Evolutionary conservation across 2,797 vertebrate genomes (phyloP), one percentile per base, ranked within the genome.

Genomic region (Emys orbicularis): DNA sequence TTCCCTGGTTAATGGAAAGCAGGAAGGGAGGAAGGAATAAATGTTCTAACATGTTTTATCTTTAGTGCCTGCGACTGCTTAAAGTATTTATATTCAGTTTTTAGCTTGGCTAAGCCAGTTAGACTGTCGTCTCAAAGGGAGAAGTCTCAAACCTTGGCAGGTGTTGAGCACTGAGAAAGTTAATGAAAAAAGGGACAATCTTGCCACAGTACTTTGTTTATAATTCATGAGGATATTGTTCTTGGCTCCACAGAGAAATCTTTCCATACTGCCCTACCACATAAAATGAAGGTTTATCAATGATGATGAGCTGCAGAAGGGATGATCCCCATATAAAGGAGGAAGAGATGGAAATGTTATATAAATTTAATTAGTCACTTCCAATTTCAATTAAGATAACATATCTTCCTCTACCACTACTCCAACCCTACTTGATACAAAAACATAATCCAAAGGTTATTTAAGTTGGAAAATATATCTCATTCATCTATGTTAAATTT

Each of bases 11-110:
- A 72, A 72, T 41, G 19, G 87, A 92, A 52, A 92, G 2, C 86
- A 31, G 44, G 79, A 54, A 47, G 57, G 79, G 76, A 3, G 27
- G 3, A 76, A 77, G 44, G 74, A 47, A 44, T n/a, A 74, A 44
- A 49, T 27, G 41, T 77, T 77, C 13, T 49, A 77, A 77, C 29
- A 49, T 77, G 12, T 77, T 49, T 93, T 86, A 44, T 54, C 65
- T 86, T 88, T 81, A 83, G 83, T 89, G 25, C n/a, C 19, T 21
- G 53, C 21, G 53, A 21, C 53, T 21, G 54, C 54, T 29, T 92
- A 25, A 31, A 85, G 90, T 95, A 88, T 94, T 96, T 88, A 87
- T 79, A 41, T 56, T 44, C 44, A 94, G 52, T 92, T 93, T 95
- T 77, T 44, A 95, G 53, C 83, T 88, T 50, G 23, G 72, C 72